Evolutionary conservation across 2,888 invertebrate genomes (phyloP), one percentile per base, ranked within the genome.

Genomic region (Drosophila quinaria): DNA sequence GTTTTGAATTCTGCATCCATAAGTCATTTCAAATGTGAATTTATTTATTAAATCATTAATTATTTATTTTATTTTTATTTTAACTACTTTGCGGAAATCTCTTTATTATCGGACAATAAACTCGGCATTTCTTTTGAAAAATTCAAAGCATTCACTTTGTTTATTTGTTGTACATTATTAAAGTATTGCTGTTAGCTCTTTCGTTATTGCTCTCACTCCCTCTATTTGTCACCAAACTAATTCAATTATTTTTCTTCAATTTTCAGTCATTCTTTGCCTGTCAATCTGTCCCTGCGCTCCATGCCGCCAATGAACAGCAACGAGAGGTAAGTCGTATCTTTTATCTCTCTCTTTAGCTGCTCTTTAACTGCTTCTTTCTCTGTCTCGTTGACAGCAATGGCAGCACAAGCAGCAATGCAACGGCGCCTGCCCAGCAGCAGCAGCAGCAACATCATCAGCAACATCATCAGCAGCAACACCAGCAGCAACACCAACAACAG

Each of bases 261-360:
- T 47, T 31, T 37, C 55, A 92, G 92, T 61, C 85, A 90, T 69
- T 84, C 90, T 54, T 63, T 92, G 64, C 92, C 92, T 10, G 92
- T 92, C 17, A 92, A 92, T 77, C 78, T 92, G 55, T 92, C 92
- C 50, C 88, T 92, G 68, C 92, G 91, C 52, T 82, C 91, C 35
- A 78, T 89, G 60, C 80, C 87, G 31, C 75, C 84, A 31, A 80
- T 89, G 77, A 90, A 86, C 66, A 82, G 82, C 65, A 83, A 82
- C 46, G 91, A 89, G 60, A 80, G 86, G 91, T 91, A 79, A 86
- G 87, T 80, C 8, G 13, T 3, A 15, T 47, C 29, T 44, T 4
- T 10, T 41, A 4, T 47, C 31, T 51, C 31, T n/a, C 52, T 52
- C 39, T 11, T 2, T 29, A 29, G 8, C 29, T 29, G 29, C 39